phyloP scores from a whole-genome alignment of 2,888 invertebrate species.

The Pollenia angustigena region DNA sequence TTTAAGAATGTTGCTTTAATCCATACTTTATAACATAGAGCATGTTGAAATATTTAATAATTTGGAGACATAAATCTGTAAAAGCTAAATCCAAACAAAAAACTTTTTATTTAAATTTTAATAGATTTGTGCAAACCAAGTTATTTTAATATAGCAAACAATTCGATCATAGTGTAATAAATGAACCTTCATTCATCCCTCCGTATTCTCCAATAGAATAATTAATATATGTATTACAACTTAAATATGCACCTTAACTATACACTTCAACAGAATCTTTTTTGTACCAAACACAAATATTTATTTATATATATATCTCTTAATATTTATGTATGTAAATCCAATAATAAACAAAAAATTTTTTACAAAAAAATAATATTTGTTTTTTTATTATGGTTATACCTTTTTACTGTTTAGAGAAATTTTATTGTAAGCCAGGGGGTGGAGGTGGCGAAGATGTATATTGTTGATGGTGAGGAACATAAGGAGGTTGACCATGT shows the following conservation, averaged over 20 bases:
- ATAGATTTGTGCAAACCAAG: not conserved
- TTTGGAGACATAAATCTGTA: not conserved
- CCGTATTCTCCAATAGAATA: conserved; percentile 58
- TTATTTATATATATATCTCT: conserved; percentile 21
- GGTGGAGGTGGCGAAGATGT: conserved; percentile 67
- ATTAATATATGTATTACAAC: conserved; percentile 12
- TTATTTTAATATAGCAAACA: conserved; percentile 1
- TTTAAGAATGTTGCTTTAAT: conserved; percentile 14
- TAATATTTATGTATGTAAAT: conserved; percentile 43
- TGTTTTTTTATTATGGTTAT: not conserved
- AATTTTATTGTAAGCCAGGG: conserved; percentile 70
- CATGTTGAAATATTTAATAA: conserved; percentile 10
- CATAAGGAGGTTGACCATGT: conserved; percentile 40
- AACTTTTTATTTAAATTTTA: not conserved
- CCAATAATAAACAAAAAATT: conserved; percentile 43
- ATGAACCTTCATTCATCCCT: conserved; percentile 63
- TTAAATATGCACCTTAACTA: conserved; percentile 45
- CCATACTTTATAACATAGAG: not conserved
- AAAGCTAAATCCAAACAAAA: not conserved
- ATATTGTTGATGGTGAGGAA: conserved; percentile 62
- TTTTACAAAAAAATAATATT: conserved; percentile 1
- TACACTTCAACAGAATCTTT: conserved; percentile 15
- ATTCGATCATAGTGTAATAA: conserved; percentile 21
- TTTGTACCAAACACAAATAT: conserved; percentile 63
- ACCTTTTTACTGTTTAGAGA: not conserved